Evolutionary conservation across 2,113 vertebrate genomes (phyloP).

Genomic region (Sinocyclocheilus grahami): DNA sequence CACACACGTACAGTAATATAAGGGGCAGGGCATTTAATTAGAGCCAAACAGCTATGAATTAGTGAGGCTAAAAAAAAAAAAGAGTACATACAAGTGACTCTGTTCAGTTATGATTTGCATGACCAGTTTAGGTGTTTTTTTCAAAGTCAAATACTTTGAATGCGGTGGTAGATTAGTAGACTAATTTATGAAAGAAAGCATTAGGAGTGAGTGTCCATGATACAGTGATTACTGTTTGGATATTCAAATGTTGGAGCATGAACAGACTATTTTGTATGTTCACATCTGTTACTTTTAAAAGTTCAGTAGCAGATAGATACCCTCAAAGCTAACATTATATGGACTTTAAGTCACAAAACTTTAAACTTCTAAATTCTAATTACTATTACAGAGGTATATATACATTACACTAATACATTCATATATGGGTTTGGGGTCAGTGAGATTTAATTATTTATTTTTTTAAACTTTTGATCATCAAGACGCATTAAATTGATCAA

Average conservation of each 20-base stretch:
- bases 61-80: background rate
- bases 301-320: background rate
- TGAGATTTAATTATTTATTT: background rate
- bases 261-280: background rate
- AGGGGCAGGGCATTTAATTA: background rate
- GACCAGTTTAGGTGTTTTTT: background rate
- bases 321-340: background rate
- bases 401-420: no score
- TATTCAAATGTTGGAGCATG: background rate
- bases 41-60: background rate
- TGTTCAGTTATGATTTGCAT: background rate
- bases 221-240: background rate
- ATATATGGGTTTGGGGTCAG: no score
- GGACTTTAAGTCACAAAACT: background rate
- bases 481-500: background rate
- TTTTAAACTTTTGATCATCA: background rate
- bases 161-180: background rate
- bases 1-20: background rate
- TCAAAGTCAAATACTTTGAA: background rate
- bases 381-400: no score
- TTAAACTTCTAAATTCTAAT: no score
- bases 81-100: background rate
- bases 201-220: background rate
- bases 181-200: background rate
- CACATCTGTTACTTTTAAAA: background rate